phyloP scores from a whole-genome alignment of 2,113 vertebrate species.

The Gobio gobio region DNA sequence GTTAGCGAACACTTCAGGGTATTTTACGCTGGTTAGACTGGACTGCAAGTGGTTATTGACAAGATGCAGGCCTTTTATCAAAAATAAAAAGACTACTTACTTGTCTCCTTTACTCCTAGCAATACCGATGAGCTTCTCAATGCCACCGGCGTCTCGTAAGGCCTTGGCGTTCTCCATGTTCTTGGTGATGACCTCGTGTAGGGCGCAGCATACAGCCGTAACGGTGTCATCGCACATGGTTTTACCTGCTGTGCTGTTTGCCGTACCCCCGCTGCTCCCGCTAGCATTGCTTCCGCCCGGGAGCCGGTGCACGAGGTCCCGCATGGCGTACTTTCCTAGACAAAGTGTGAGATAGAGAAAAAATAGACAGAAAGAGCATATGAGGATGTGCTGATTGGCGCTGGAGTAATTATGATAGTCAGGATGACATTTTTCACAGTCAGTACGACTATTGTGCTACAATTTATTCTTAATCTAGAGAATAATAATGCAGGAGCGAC shows the following conservation, averaged over 20 bases:
- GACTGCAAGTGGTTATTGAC: background rate
- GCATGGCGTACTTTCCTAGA: conserved; percentile 96
- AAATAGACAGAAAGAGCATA: background rate
- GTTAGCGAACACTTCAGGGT: background rate
- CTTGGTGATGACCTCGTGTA: conserved; percentile 99
- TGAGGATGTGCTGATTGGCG: background rate
- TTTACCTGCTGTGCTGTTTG: conserved; percentile 83
- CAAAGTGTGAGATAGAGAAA: conserved; percentile 53
- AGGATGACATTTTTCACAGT: conserved; percentile 23
- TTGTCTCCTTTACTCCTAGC: conserved; percentile 99
- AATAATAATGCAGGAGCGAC: conserved; percentile 9
- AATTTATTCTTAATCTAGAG: conserved; percentile 16
- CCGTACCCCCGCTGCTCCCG: conserved; percentile 54
- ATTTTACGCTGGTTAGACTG: background rate
- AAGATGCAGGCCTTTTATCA: background rate
- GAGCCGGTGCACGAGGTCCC: conserved; percentile 95
- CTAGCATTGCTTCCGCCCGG: conserved; percentile 84
- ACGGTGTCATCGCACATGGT: conserved; percentile 97
- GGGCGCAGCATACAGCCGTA: conserved; percentile 96
- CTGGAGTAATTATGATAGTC: conserved; percentile 5
- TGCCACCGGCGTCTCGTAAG: conserved; percentile 94
- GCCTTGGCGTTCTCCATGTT: conserved; percentile 99
- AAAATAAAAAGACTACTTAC: conserved; percentile 77
- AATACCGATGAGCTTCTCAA: conserved; percentile 97
- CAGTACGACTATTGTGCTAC: background rate